Evolutionary conservation across 2,797 vertebrate species (phyloP).

Genomic region (Liasis olivaceus): DNA sequence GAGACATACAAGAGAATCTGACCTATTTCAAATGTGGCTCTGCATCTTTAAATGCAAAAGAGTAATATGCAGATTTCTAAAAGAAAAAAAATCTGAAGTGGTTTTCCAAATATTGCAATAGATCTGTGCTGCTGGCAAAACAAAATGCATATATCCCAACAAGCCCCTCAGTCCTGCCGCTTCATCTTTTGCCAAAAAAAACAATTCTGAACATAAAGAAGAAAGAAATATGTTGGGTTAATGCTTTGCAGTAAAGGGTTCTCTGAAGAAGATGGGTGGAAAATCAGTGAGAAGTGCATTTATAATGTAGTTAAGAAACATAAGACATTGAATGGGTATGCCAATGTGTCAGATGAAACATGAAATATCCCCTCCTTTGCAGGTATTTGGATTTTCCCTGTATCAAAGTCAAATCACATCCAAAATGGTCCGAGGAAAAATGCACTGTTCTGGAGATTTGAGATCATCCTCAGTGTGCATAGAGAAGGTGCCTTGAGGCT

Average conservation of each 20-base stretch:
- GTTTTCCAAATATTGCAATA: constrained; percentile 2
- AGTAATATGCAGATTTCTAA: not conserved
- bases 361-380: not conserved
- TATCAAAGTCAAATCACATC: not conserved
- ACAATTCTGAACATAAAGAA: not conserved
- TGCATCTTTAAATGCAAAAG: constrained; percentile 16
- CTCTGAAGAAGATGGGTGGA: not conserved
- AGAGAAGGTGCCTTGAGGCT: not conserved
- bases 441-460: not conserved
- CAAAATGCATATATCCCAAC: not conserved
- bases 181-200: not conserved
- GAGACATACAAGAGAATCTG: not conserved
- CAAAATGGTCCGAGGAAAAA: not conserved
- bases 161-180: not conserved
- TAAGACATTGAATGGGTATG: not conserved
- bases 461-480: not conserved
- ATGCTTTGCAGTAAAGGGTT: not conserved
- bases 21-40: constrained; percentile 31
- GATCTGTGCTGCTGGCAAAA: not conserved
- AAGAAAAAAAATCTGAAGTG: not conserved
- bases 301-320: not conserved
- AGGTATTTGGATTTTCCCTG: not conserved
- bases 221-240: not conserved
- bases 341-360: not conserved
- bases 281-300: not conserved